Base-by-base conservation (phyloP, 2,113 vertebrate species). In the Oreochromis aureus region DNA sequence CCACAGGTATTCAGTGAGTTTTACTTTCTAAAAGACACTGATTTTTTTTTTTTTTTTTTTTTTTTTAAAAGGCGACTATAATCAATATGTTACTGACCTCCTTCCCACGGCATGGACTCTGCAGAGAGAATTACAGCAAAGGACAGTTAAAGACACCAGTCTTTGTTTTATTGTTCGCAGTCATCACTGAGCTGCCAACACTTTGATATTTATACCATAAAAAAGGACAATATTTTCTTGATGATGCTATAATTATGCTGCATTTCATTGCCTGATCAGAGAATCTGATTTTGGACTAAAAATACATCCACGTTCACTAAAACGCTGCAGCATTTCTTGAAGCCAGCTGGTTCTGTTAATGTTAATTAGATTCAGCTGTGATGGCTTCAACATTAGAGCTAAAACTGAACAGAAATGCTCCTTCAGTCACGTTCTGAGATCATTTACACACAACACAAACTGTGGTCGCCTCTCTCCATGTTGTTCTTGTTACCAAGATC, bases 21-120 rank as follows among this genome's bases (percentile, higher is more conserved):
- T 15, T 22, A 3, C 7, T 41, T 69, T 8, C 6, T 63, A 36
- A 63, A 0, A 46, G 22, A 27, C 39, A 73, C 10, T 6, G 9
- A 22, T 55, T 10, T 32, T 32, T 32, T 6, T 32, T 32, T 30
- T 24, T 24, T 24, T 3, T 27, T 27, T 30, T 5, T 5, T 5
- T 27, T 27, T 30, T 30, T 5, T 2, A 30, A 30, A 30, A 30
- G 30, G 30, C 2, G 30, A 30, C 30, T 30, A 30, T 30, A 30
- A 30, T 30, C 30, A 30, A 18, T 1, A 10, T 86, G 15, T 24
- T 12, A 89, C 91, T 83, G 32, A 95, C 95, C 92, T 85, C 51
- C 15, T 41, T 93, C 79, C 91, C 92, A 95, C 0, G 95, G 95
- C 90, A 89, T 84, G 6, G 90, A 92, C 0, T 3, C 95, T 95